Evolutionary conservation across 2,888 invertebrate genomes (phyloP), one percentile per base, ranked within the genome.

Genomic region (Torymus aiolomorphi): DNA sequence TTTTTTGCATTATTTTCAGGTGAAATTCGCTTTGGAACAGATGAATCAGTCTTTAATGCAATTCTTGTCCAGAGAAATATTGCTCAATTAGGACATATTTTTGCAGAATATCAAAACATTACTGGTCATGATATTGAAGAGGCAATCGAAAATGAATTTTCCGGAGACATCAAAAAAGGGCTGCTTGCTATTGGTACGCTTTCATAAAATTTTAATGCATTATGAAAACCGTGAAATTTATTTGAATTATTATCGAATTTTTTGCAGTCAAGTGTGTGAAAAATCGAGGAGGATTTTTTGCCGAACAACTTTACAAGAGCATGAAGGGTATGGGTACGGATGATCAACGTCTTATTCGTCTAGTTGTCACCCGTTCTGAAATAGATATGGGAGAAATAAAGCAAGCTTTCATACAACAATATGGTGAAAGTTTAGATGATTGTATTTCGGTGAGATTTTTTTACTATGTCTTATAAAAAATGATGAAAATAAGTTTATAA

Each of bases 321-420:
- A 97, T 98, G 96, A 95, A 95, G 88, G 97, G 98, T 4, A 90
- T 96, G 83, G 98, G 98, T 80, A 98, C 97, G 4, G 95, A 96
- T 87, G 97, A 98, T 89, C 92, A 93, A 69, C 95, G 96, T 85
- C 92, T 98, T 84, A 97, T 97, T 85, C 94, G 97, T 86, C 92
- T 97, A 78, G 93, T 97, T 86, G 95, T 96, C 67, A 96, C 96
- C 0, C 94, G 97, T 85, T 94, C 93, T 87, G 96, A 97, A 92
- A 92, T 96, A 77, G 97, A 97, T 89, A 93, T 97, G 92, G 94
- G 93, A 0, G 96, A 97, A 86, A 96, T 97, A 86, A 96, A 96
- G 84, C 92, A 93, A 82, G 95, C 95, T 86, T 98, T 95, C 91
- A 93, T 94, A 86, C 92, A 92, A 59, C 92, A 94, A 87, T 97